Conservation (phyloP, 2,113 vertebrate species). For the Barnardius zonarius region DNA sequence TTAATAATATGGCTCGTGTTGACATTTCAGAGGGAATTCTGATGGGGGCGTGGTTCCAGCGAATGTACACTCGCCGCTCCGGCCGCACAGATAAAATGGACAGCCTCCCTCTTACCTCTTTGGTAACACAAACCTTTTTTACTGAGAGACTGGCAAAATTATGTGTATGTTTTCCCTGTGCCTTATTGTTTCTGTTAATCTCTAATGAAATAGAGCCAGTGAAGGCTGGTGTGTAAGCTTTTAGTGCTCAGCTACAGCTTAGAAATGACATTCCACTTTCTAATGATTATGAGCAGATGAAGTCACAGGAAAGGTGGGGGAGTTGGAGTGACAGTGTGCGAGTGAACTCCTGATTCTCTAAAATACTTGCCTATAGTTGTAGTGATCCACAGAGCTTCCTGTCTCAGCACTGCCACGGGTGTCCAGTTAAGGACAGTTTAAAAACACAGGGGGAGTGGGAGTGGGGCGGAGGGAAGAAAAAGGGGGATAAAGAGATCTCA, state of each 20-base stretch:
- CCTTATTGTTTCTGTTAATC: slow-evolving; percentile 23
- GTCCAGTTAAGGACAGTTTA: not conserved
- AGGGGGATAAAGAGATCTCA: not conserved
- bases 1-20: not conserved
- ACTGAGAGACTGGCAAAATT: not conserved
- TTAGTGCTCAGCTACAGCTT: not conserved
- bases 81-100: not conserved
- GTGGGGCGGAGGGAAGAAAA: not conserved
- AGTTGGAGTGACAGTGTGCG: not conserved
- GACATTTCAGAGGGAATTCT: slow-evolving; percentile 51
- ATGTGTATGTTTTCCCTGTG: not conserved
- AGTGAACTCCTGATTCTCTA: not conserved
- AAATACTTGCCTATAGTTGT: not conserved
- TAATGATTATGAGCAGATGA: not conserved
- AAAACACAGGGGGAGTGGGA: not conserved
- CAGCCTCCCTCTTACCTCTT: not conserved
- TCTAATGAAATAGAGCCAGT: slow-evolving; percentile 15
- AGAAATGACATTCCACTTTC: not conserved
- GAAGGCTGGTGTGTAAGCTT: not conserved
- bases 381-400: not conserved
- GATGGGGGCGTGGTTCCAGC: not conserved
- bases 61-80: not conserved
- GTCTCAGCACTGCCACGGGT: not conserved
- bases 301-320: not conserved
- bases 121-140: not conserved